These are phyloP conservation scores for Mastomys natalensis DNA, from an alignment of 2,113 vertebrate species.

Conservation along the genomic window DNA sequence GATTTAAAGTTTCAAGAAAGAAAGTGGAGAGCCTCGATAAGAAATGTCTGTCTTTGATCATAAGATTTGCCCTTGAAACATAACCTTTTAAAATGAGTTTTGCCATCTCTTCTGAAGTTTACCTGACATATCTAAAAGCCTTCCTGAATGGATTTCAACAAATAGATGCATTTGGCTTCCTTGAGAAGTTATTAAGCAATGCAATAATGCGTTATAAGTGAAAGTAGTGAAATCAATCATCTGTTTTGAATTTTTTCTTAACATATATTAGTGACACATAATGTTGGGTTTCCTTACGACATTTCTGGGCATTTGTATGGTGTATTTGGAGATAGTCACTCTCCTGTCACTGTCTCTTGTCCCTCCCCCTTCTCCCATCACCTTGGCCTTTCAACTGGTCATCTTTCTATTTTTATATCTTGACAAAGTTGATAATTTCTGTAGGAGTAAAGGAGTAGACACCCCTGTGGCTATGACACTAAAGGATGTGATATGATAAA, in stretches of 20 bases:
- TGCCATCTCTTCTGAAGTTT: background rate
- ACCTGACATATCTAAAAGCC: background rate
- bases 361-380: background rate
- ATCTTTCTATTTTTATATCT: background rate
- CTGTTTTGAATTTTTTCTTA: background rate
- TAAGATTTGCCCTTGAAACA: background rate
- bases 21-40: slow-evolving; percentile 7
- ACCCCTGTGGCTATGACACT: no score
- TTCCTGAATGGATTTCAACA: background rate
- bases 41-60: background rate
- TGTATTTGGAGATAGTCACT: background rate
- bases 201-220: background rate
- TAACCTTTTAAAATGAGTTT: background rate
- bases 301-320: background rate
- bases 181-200: slow-evolving; percentile 24
- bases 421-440: background rate
- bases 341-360: no score
- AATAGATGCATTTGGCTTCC: background rate
- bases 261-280: background rate
- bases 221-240: background rate
- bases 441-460: background rate
- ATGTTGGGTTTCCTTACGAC: background rate
- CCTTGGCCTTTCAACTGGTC: background rate
- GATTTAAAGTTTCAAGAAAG: slow-evolving; percentile 1
- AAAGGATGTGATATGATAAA: background rate